Base-by-base conservation (phyloP, 37 sponge, comb jelly and placozoan species). In the Axinella damicornis region DNA sequence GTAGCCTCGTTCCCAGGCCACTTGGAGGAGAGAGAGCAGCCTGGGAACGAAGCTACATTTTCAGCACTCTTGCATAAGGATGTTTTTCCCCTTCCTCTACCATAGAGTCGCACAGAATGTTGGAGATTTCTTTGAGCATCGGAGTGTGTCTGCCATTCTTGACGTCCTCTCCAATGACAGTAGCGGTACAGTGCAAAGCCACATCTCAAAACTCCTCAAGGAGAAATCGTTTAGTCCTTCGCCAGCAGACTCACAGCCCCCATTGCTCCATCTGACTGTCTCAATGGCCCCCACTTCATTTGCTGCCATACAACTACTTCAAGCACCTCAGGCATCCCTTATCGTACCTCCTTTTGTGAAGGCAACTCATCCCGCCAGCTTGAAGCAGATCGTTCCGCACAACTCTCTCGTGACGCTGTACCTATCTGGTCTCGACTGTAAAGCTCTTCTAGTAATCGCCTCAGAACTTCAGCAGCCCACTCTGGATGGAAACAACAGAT, bases 251-350 rank as follows among this genome's bases (percentile, higher is more conserved):
- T 15, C 31, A 2, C 16, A 63, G 27, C 35, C 57, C 46, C 86
- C 86, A 38, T 39, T 85, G 4, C 78, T 85, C 19, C 53, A 77
- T 53, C 59, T 88, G 36, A 32, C 81, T 33, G 55, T 80, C 30
- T 22, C 74, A 25, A 74, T 88, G 81, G 53, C 61, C 5, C 81
- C 82, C 0, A 31, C 32, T 11, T 55, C 82, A 0, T 81, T 53
- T 54, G 46, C 37, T 2, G 68, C 81, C 15, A 5, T 88, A 1
- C 88, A 88, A 46, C 36, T 88, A 16, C 24, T 88, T 2, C 88
- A 88, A 61, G 25, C 80, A 19, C 52, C 52, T 32, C 32, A 11
- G 1, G 2, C 35, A 17, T 0, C 28, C 11, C 56, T 67, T 30
- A 56, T 15, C 21, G 11, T 16, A 30, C 57, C 66, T 21, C 31